phyloP scores from a whole-genome alignment of 2,888 invertebrate species.

The Erebia ligea region DNA sequence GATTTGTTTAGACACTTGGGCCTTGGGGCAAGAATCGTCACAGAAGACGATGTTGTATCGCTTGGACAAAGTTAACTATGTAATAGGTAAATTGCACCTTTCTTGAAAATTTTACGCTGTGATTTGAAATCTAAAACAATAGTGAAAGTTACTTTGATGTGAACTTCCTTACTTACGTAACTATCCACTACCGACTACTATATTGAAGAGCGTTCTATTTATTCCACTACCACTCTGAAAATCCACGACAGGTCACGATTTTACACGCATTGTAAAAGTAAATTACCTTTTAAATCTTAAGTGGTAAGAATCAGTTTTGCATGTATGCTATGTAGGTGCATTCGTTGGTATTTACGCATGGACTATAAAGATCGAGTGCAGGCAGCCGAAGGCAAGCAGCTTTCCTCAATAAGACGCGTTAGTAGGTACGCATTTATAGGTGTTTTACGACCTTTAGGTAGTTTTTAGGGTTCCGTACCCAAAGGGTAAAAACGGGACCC shows the following conservation, averaged over 20 bases:
- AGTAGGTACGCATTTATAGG: conserved; percentile 43
- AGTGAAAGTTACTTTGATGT: conserved; percentile 27
- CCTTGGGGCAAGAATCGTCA: too few species aligned
- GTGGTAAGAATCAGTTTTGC: conserved; percentile 19
- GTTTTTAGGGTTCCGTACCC: too few species aligned
- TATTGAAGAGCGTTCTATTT: conserved; percentile 26
- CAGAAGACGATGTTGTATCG: too few species aligned
- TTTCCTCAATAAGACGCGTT: conserved; percentile 61
- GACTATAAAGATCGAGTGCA: conserved; percentile 49
- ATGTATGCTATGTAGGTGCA: conserved; percentile 21
- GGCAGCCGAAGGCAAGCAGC: conserved; percentile 72
- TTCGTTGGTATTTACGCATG: conserved; percentile 50
- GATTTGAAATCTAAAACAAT: conserved; percentile 20
- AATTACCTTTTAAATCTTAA: conserved; percentile 10
- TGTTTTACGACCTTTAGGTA: conserved; percentile 47
- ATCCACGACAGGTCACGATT: conserved; percentile 23
- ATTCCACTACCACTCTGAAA: conserved; percentile 26
- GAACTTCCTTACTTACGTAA: conserved; percentile 31
- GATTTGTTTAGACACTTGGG: too few species aligned
- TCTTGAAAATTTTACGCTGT: conserved; percentile 1
- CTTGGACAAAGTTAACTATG: neutral
- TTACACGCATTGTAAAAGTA: conserved; percentile 6
- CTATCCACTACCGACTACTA: conserved; percentile 13
- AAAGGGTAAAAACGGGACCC: too few species aligned
- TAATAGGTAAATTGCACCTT: conserved; percentile 17